Base-by-base conservation (phyloP, 2,888 invertebrate genomes). In the Tridacna crocea region DNA sequence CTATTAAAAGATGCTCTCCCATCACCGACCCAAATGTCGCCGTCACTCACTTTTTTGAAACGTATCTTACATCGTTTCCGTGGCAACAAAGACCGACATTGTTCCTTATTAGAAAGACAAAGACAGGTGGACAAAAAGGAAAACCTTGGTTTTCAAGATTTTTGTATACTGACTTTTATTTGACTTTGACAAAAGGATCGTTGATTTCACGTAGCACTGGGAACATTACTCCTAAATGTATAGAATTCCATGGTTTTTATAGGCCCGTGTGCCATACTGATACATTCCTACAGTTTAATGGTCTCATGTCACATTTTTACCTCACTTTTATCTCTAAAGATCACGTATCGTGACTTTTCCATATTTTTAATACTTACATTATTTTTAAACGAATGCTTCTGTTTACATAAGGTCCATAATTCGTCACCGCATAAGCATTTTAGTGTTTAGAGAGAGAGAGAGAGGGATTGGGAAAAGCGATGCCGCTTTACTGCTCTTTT, bases 71-170 rank as follows among this genome's bases (percentile, higher is more conserved):
- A 70, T 48, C 51, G 46, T 48, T 51, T 26, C 70, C n/a, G 8
- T 26, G 46, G 70, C 51, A 70, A 70, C 70, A 70, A 22, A 70
- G 55, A n/a, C 11, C 47, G 48, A 51, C 70, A 51, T 70, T 70
- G 70, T 70, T 48, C 26, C 51, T 51, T 48, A 17, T 51, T 47
- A 1, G 47, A 24, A 70, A 22, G 48, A 22, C 26, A 70, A 22
- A 70, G 70, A 51, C 70, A 70, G 70, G 70, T 70, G 70, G 70
- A 70, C 70, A 24, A 3, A 13, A 70, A 48, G 48, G 47, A 70
- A 48, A 70, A 51, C 47, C 70, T 51, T 48, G 70, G 66, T 66
- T 66, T 15, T n/a, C 15, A 10, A 27, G 17, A 46, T 17, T 51
- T 70, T 51, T 47, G 2, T 51, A 70, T 51, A 70, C 51, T 48